These are phyloP conservation scores for Harpalus rufipes DNA, from an alignment of 2,888 invertebrate genomes.

Conservation along the genomic window DNA sequence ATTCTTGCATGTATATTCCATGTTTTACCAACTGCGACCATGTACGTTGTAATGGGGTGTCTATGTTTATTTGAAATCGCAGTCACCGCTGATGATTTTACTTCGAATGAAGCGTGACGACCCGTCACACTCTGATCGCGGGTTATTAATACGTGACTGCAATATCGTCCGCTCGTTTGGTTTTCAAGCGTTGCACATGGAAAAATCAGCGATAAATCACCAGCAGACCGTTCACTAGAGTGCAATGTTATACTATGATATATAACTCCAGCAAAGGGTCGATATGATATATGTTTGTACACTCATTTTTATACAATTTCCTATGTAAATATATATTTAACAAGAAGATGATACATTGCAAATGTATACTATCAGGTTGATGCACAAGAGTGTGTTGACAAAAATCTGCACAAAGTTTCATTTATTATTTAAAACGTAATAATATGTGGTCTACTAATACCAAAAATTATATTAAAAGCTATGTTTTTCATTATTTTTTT, in stretches of 20 bases:
- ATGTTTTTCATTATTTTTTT: too few species aligned
- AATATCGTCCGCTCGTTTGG: conserved; percentile 59
- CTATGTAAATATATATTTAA: conserved; percentile 4
- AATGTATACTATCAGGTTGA: too few species aligned
- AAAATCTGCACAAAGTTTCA: too few species aligned
- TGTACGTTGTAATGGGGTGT: background rate
- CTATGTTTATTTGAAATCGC: too few species aligned
- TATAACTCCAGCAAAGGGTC: too few species aligned
- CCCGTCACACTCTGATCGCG: background rate
- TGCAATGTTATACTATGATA: background rate
- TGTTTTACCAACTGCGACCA: background rate
- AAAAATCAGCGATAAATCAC: conserved; percentile 20
- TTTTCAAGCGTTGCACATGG: conserved; percentile 52
- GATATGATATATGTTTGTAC: background rate
- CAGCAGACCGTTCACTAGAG: background rate
- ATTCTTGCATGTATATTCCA: background rate
- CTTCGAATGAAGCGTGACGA: too few species aligned
- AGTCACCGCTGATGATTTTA: too few species aligned
- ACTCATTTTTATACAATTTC: background rate
- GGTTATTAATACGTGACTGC: conserved; percentile 62
- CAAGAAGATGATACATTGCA: background rate
- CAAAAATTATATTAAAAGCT: too few species aligned
- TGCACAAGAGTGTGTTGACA: too few species aligned
- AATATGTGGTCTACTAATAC: too few species aligned
- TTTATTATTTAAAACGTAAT: too few species aligned